phyloP scores from a whole-genome alignment of 1,140 invertebrate genomes.

The Cyclargus thomasi region DNA sequence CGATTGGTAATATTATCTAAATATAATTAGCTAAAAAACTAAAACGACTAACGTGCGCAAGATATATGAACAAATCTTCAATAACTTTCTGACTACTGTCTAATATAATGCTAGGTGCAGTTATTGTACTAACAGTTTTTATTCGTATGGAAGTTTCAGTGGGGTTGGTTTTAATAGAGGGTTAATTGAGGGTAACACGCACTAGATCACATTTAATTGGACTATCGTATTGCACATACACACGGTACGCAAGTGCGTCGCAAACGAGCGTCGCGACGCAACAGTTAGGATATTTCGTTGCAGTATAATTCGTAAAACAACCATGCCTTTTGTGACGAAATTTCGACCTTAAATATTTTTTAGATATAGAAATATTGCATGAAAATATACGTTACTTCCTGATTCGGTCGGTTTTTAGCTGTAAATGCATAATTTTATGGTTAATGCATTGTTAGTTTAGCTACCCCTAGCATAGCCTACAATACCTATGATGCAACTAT shows the following conservation, averaged over 20 bases:
- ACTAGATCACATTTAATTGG: slow-evolving; percentile 32
- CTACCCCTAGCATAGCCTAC: background rate
- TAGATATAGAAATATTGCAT: no score
- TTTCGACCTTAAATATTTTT: background rate
- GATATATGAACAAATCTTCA: slow-evolving; percentile 19
- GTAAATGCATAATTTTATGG: background rate
- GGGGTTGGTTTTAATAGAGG: slow-evolving; percentile 39
- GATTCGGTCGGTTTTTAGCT: background rate
- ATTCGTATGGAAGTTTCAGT: slow-evolving; percentile 38
- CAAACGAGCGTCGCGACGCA: background rate
- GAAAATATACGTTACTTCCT: no score
- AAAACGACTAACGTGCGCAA: slow-evolving; percentile 31
- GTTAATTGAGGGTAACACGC: slow-evolving; percentile 7
- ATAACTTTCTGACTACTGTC: slow-evolving; percentile 39
- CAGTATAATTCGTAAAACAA: background rate
- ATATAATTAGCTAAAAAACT: slow-evolving; percentile 51
- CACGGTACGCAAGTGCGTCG: background rate
- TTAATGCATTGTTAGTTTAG: background rate
- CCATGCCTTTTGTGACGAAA: background rate
- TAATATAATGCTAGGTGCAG: slow-evolving; percentile 42
- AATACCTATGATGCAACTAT: no score
- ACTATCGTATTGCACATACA: background rate
- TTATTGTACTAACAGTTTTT: slow-evolving; percentile 55
- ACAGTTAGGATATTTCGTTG: background rate
- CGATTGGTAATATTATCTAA: slow-evolving; percentile 34